phyloP scores from a whole-genome alignment of 2,113 vertebrate species.

The Pleuronectes platessa region DNA sequence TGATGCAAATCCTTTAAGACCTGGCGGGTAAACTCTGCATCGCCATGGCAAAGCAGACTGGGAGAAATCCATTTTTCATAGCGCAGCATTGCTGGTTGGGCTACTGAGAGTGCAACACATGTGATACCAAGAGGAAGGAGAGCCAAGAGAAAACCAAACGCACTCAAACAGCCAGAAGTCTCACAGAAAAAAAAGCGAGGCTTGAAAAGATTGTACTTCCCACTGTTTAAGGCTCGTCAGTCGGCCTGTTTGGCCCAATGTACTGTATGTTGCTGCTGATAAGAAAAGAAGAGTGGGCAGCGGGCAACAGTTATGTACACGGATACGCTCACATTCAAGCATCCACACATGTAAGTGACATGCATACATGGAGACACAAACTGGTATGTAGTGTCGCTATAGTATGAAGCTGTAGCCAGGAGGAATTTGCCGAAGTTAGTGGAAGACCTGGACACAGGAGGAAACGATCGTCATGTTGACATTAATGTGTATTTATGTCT shows the following conservation, averaged over 20 bases:
- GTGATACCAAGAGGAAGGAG: slow-evolving; percentile 70
- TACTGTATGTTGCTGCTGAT: slow-evolving; percentile 27
- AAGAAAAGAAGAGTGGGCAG: slow-evolving; percentile 7
- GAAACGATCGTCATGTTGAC: not conserved
- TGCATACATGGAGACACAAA: slow-evolving; percentile 1
- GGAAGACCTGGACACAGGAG: not conserved
- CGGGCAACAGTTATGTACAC: not conserved
- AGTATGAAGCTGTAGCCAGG: not conserved
- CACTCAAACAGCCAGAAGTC: slow-evolving; percentile 50
- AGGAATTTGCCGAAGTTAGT: not conserved
- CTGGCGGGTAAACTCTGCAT: slow-evolving; percentile 69
- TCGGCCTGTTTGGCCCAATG: slow-evolving; percentile 30
- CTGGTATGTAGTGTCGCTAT: not conserved
- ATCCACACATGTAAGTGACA: not conserved
- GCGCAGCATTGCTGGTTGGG: slow-evolving; percentile 61
- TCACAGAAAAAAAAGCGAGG: slow-evolving; percentile 44
- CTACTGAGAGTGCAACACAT: slow-evolving; percentile 65
- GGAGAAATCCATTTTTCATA: slow-evolving; percentile 81
- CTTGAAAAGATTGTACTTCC: slow-evolving; percentile 50
- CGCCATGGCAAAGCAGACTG: slow-evolving; percentile 58
- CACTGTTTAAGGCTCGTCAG: slow-evolving; percentile 36
- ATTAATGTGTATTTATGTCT: no score
- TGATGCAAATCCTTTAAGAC: slow-evolving; percentile 75
- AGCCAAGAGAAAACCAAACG: slow-evolving; percentile 55
- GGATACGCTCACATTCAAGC: not conserved